Percentiles rank a stretch among this genome's conserved stretches.
Evolutionary conservation across 2,113 vertebrate genomes (phyloP).

Genomic region (Acrocephalus kingi): DNA sequence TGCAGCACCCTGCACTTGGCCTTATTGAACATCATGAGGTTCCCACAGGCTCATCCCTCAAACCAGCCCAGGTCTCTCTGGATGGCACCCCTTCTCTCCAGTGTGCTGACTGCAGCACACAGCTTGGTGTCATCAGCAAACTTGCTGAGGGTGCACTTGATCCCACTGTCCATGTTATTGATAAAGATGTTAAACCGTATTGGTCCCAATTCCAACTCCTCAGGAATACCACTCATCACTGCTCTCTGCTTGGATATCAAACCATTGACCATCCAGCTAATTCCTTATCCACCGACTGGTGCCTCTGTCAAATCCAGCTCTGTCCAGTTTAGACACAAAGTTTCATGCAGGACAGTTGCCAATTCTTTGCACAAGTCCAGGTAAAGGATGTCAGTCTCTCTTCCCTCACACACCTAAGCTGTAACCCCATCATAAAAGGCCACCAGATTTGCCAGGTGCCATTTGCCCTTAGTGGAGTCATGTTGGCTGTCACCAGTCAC

Average conservation of each 20-base stretch:
- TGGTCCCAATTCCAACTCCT: accelerated
- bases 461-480: not conserved
- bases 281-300: not conserved
- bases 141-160: not conserved
- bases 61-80: not conserved
- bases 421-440: accelerated
- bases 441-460: not conserved
- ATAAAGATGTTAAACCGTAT: accelerated
- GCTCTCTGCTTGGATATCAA: not conserved
- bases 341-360: not conserved
- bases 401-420: not conserved
- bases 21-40: too few relatives aligned
- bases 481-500: not conserved
- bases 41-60: not conserved
- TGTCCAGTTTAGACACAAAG: not conserved
- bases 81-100: not conserved
- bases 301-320: not conserved
- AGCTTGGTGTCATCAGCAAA: not conserved
- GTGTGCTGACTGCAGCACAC: not conserved
- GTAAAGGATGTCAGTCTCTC: accelerated
- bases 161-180: not conserved
- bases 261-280: not conserved
- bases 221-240: not conserved
- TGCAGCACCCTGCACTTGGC: not conserved
- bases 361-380: not conserved